Conservation (phyloP, 2,797 vertebrate genomes). For the Aythya fuligula region DNA sequence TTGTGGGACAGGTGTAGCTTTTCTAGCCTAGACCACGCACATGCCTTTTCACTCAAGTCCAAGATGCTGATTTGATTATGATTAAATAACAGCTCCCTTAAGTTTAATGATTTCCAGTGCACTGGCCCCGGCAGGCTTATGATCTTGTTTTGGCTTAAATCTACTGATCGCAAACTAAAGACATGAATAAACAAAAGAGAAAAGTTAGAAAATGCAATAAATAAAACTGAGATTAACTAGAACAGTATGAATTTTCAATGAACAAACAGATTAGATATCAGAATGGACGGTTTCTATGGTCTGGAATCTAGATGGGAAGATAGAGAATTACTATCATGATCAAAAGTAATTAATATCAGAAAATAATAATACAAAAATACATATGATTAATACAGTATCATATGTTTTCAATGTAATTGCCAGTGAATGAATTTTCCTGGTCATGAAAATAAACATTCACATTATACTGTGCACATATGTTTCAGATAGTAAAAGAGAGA, state of each 20-base stretch:
- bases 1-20: constrained; percentile 93
- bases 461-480: neutral
- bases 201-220: constrained; percentile 1
- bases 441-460: neutral
- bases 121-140: constrained; percentile 84
- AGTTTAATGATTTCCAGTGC: constrained; percentile 88
- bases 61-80: constrained; percentile 87
- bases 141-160: constrained; percentile 91
- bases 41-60: constrained; percentile 87
- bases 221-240: neutral
- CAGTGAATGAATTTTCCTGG: neutral
- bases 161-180: constrained; percentile 88
- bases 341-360: neutral
- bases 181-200: neutral
- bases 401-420: neutral
- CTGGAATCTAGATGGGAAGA: neutral
- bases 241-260: neutral
- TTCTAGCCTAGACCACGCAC: constrained; percentile 90
- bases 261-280: neutral
- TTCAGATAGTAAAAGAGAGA: neutral
- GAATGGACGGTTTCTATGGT: neutral
- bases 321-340: neutral
- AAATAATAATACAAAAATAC: neutral
- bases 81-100: constrained; percentile 92
- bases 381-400: neutral